A percentile compares a stretch with the other conserved stretches of the same genome.
These are phyloP conservation scores for Drosophila saltans DNA, from an alignment of 1,140 invertebrate species.

Conservation along the genomic window DNA sequence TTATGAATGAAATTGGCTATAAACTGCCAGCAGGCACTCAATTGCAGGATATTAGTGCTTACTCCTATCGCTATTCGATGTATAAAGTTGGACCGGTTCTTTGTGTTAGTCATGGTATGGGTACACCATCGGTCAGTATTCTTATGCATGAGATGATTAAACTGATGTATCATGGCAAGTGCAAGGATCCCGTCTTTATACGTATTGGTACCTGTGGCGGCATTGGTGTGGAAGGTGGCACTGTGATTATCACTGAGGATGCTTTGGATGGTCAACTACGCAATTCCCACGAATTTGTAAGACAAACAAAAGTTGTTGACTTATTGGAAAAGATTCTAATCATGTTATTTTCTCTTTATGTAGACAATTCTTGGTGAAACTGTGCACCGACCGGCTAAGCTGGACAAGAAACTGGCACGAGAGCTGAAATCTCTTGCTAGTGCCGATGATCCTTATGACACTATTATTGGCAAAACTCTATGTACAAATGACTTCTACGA, in stretches of 20 bases:
- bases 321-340: neutral
- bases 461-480: conserved; percentile 95
- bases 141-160: conserved; percentile 97
- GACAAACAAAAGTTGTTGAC: conserved; percentile 33
- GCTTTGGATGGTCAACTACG: conserved; percentile 92
- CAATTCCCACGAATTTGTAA: conserved; percentile 88
- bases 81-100: conserved; percentile 91
- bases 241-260: conserved; percentile 94
- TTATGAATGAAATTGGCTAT: conserved; percentile 95
- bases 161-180: conserved; percentile 95
- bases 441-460: conserved; percentile 92
- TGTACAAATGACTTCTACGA: conserved; percentile 99
- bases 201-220: conserved; percentile 97
- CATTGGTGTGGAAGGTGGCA: conserved; percentile 93
- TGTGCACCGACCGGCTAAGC: conserved; percentile 90
- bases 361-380: conserved; percentile 95
- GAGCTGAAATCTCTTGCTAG: conserved; percentile 90
- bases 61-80: conserved; percentile 97
- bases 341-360: conserved; percentile 41
- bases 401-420: conserved; percentile 91
- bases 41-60: conserved; percentile 94
- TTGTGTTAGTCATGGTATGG: conserved; percentile 93
- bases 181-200: conserved; percentile 94
- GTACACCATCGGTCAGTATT: conserved; percentile 95
- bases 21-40: conserved; percentile 94